phyloP scores from a whole-genome alignment of 2,113 vertebrate species.

The Saguinus midas region DNA sequence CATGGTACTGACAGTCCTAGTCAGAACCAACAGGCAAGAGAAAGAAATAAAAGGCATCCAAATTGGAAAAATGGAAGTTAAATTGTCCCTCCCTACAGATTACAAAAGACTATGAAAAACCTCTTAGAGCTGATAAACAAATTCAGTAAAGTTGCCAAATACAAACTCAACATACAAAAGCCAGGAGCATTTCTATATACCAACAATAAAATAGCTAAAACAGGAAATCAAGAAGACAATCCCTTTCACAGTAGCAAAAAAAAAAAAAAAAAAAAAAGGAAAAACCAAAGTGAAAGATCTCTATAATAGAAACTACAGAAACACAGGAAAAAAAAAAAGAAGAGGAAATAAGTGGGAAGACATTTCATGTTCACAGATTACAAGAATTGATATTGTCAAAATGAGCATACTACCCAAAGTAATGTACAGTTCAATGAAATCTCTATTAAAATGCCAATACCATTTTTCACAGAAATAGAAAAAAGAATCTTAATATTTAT shows the following conservation, averaged over 20 bases:
- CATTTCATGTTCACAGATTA: not conserved
- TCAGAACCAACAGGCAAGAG: not conserved
- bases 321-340: not conserved
- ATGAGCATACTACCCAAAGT: not conserved
- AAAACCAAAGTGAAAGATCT: not conserved
- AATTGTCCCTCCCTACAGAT: not conserved
- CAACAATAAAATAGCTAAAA: not conserved
- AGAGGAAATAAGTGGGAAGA: not conserved
- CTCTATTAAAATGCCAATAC: not conserved
- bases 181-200: not conserved
- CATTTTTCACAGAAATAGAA: not conserved
- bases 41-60: not conserved
- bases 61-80: not conserved
- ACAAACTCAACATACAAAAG: not conserved
- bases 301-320: not conserved
- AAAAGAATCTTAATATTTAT: not conserved
- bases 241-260: not conserved
- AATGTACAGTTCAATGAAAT: not conserved
- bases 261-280: not conserved
- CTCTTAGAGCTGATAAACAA: not conserved
- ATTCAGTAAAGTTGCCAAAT: not conserved
- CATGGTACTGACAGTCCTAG: not conserved
- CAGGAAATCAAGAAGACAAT: not conserved
- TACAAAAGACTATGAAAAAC: not conserved
- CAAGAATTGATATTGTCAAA: not conserved